A percentile compares a stretch with the other conserved stretches of the same genome.
Evolutionary conservation across 2,797 vertebrate genomes (phyloP).

Genomic region (Furcifer pardalis): DNA sequence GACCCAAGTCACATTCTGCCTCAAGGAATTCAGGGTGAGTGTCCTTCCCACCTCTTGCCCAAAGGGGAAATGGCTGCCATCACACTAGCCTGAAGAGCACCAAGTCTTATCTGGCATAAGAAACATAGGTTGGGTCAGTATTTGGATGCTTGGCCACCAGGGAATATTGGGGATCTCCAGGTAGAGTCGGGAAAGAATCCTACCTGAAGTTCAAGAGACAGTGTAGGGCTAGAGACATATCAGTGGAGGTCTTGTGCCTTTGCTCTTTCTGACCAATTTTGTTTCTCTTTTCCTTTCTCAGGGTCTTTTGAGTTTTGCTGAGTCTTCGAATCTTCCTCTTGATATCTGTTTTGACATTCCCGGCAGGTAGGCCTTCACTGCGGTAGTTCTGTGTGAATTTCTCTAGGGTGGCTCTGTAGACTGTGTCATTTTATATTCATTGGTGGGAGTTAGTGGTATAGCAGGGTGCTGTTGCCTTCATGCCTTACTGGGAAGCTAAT

Average conservation of each 20-base stretch:
- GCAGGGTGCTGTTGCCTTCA: not conserved
- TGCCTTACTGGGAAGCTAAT: not conserved
- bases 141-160: too few species aligned
- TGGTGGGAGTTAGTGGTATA: not conserved
- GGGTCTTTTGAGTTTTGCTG: slow-evolving; percentile 89
- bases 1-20: slow-evolving; percentile 89
- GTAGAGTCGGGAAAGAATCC: too few species aligned
- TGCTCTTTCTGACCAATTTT: rapidly evolving
- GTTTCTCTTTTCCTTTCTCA: slow-evolving; percentile 37
- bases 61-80: rapidly evolving
- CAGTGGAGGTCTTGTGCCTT: not conserved
- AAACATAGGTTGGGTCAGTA: too few species aligned
- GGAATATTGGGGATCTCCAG: too few species aligned
- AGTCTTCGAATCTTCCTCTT: slow-evolving; percentile 86
- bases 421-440: not conserved
- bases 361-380: slow-evolving; percentile 80
- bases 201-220: too few species aligned
- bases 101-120: too few species aligned
- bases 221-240: too few species aligned
- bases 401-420: not conserved
- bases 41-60: rapidly evolving
- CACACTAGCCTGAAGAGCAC: too few species aligned
- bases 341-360: slow-evolving; percentile 86
- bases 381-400: not conserved
- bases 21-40: slow-evolving; percentile 92